Evolutionary conservation across 2,113 vertebrate species (phyloP), one percentile per base, ranked within the genome.

Genomic region (Eonycteris spelaea): DNA sequence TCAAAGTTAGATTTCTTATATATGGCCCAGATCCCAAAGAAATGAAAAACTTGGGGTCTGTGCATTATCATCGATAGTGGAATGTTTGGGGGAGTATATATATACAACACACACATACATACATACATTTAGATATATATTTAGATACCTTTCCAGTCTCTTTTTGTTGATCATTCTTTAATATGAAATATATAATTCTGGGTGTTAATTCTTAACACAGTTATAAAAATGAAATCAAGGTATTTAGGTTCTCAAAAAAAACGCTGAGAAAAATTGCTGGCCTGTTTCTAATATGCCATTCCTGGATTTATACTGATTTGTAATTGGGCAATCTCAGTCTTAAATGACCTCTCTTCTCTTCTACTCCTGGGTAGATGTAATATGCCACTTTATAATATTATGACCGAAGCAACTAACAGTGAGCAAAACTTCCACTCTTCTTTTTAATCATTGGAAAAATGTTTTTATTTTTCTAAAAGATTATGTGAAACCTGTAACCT

Each of bases 1-100:
- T 94, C 61, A n/a, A 15, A 73, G 83, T 90, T 83, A 75, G 78
- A 86, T 93, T 92, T 97, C 74, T 95, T 86, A 21, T 59, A 48
- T 55, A 40, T 92, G 90, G 80, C 90, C 95, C 70, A 63, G 19
- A 24, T 87, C 24, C 92, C 91, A 71, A 68, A 71, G 79, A 94
- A 97, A 79, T 78, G 83, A 87, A 55, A 86, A 87, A 45, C 90
- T 93, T 96, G 95, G 73, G 70, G 77, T 85, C 96, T 95, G 96
- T 61, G 24, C 73, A 75, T 75, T 79, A 12, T 97, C 92, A 59
- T 59, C 51, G 80, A 71, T 24, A 86, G 63, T 90, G 90, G 71
- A 84, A 51, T 92, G 84, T 87, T 73, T 38, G 2, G 73, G n/a
- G 70, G n/a, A 21, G n/a, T n/a, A n/a, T n/a, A n/a, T n/a, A n/a